A percentile compares a stretch with the other conserved stretches of the same genome.
phyloP scores from a whole-genome alignment of 2,113 vertebrate species.

The Lophura nycthemera region DNA sequence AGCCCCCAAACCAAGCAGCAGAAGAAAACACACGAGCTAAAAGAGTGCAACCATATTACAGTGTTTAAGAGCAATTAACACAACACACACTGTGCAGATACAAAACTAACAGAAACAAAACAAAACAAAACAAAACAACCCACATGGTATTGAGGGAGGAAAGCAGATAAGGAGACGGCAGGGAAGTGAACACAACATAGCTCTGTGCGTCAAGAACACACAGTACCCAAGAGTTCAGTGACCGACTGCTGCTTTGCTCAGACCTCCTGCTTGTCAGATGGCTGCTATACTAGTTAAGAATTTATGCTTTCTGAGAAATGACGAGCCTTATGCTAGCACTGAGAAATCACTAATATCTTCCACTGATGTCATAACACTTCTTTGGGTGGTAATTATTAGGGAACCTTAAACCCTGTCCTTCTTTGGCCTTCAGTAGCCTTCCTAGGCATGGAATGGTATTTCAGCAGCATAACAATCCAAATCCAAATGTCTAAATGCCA shows the following conservation, averaged over 20 bases:
- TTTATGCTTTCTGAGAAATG: not conserved
- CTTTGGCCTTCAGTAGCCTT: not conserved
- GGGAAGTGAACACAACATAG: not conserved
- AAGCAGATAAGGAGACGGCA: not conserved
- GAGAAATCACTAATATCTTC: not conserved
- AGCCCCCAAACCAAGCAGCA: not conserved
- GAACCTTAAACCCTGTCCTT: not conserved
- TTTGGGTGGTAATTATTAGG: not conserved
- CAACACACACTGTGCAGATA: not conserved
- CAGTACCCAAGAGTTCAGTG: not conserved
- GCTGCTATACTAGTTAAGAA: not conserved
- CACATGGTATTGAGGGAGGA: not conserved
- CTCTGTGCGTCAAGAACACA: not conserved
- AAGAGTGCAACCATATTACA: accelerated
- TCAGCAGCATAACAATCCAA: not conserved
- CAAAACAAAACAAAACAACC: no score
- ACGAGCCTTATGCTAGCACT: accelerated
- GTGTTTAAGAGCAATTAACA: not conserved
- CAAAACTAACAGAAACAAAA: not conserved
- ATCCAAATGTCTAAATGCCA: no score
- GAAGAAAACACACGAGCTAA: accelerated
- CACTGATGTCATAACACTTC: not conserved
- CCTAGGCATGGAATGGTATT: not conserved
- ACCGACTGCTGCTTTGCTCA: not conserved
- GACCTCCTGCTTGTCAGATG: not conserved